Base-by-base conservation (phyloP, 2,888 invertebrate species). In the Drepanosiphum platanoidis region DNA sequence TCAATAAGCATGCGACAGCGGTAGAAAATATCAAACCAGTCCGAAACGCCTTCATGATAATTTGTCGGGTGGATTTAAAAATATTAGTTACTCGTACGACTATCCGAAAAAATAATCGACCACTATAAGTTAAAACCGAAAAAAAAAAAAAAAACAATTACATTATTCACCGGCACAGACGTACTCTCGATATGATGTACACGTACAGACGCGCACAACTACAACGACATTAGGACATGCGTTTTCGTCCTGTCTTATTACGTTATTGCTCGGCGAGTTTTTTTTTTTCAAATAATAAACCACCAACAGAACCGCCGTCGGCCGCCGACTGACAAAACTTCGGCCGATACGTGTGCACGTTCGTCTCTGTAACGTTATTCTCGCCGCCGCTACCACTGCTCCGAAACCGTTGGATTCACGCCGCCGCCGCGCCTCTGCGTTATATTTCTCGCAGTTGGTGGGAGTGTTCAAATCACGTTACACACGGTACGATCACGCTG, bases 331-430 rank as follows among this genome's bases (percentile, higher is more conserved):
- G 68, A 11, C 42, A 39, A 32, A n/a, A 46, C 66, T 75, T 75
- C 52, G 58, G 30, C n/a, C 34, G 75, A n/a, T 61, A 34, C 34
- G n/a, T n/a, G 30, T 72, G 42, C n/a, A 32, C 15, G 18, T 58
- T 75, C 15, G 30, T 64, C n/a, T n/a, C n/a, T 18, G 34, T 34
- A 52, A 8, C 78, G 39, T 77, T 61, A 52, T 70, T 80, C 52
- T 36, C 52, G 27, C 34, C 52, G 52, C 32, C 27, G 27, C 58
- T 70, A 13, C 80, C 30, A 3, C 3, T n/a, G n/a, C n/a, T n/a
- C 5, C 8, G 27, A 79, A 68, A 58, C 80, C 80, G 80, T 81
- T 81, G 70, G 70, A 80, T 68, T 34, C 42, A 32, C 58, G 18
- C 18, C 22, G 34, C 27, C 30, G 7, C 13, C 13, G 3, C n/a